Evolutionary conservation across 2,797 vertebrate species (phyloP).

Genomic region (Pantherophis alleghaniensis): DNA sequence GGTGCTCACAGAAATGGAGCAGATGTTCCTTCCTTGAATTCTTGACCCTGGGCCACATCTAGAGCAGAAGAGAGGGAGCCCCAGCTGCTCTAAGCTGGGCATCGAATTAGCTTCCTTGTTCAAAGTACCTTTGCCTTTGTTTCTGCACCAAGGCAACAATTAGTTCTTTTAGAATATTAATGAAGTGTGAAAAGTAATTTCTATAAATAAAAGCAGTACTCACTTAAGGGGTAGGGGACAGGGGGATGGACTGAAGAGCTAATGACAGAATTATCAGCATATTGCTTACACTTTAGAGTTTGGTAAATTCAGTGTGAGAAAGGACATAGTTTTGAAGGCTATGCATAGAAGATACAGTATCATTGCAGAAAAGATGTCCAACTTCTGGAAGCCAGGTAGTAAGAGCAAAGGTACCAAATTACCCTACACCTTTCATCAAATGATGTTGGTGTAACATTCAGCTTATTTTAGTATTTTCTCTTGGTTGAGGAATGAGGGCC

Average conservation of each 20-base stretch:
- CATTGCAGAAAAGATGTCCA: not conserved
- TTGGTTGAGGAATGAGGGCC: not conserved
- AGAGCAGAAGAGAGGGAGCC: not conserved
- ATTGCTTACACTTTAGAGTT: not conserved
- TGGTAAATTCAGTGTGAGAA: not conserved
- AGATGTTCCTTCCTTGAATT: not conserved
- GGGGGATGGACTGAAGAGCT: not conserved
- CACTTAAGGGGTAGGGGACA: not conserved
- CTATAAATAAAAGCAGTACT: not conserved
- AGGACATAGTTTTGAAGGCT: not conserved
- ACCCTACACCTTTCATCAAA: too few species aligned
- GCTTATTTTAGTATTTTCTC: not conserved
- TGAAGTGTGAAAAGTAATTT: constrained; percentile 12
- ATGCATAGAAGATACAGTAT: not conserved
- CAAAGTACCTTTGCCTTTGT: not conserved
- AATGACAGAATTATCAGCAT: not conserved
- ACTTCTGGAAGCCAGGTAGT: not conserved
- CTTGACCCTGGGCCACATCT: not conserved
- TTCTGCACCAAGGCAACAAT: constrained; percentile 1
- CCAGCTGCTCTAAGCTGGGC: constrained; percentile 8
- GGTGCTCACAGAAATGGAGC: not conserved
- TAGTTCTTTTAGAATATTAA: constrained; percentile 15
- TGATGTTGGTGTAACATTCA: not conserved
- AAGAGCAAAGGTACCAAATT: not conserved
- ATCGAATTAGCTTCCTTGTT: constrained; percentile 8